Evolutionary conservation across 53 echinoderm and acorn worm species (phyloP).

Genomic region (Apostichopus leukothele): DNA sequence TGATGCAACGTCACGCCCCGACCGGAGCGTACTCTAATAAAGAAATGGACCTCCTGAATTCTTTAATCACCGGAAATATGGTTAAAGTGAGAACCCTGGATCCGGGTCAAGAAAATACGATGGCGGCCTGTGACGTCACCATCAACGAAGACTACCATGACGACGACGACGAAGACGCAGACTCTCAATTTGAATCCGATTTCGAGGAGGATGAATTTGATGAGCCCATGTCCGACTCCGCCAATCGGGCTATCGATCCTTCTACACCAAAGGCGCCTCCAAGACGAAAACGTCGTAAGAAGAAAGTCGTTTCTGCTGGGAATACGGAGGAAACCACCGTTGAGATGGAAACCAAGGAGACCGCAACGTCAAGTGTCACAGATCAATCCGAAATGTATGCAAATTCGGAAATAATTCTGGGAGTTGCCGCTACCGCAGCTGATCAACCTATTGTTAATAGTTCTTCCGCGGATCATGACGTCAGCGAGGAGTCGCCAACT

Average conservation of each 20-base stretch:
- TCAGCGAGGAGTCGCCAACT: background rate
- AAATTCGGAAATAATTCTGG: background rate
- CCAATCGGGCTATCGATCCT: slow-evolving; percentile 29
- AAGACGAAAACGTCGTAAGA: slow-evolving; percentile 25
- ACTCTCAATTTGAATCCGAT: slow-evolving; percentile 45
- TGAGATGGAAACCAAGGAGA: background rate
- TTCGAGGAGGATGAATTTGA: slow-evolving; percentile 46
- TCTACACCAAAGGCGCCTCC: slow-evolving; percentile 15
- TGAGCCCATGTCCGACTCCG: slow-evolving; percentile 39
- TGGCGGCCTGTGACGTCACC: background rate
- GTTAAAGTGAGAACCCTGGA: slow-evolving; percentile 10
- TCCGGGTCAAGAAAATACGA: background rate
- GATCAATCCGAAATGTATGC: background rate
- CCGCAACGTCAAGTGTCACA: background rate
- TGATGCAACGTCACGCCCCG: slow-evolving; percentile 1
- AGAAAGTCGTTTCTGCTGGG: background rate
- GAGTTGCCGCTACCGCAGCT: background rate
- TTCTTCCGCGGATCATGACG: background rate
- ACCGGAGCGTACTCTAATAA: slow-evolving; percentile 27
- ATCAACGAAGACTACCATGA: background rate
- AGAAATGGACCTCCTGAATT: slow-evolving; percentile 32
- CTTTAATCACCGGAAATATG: slow-evolving; percentile 17
- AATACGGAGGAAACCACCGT: background rate
- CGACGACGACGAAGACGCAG: slow-evolving; percentile 34
- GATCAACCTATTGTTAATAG: background rate